Conservation (phyloP, 2,113 vertebrate genomes). For the Zosterops japonicus region DNA sequence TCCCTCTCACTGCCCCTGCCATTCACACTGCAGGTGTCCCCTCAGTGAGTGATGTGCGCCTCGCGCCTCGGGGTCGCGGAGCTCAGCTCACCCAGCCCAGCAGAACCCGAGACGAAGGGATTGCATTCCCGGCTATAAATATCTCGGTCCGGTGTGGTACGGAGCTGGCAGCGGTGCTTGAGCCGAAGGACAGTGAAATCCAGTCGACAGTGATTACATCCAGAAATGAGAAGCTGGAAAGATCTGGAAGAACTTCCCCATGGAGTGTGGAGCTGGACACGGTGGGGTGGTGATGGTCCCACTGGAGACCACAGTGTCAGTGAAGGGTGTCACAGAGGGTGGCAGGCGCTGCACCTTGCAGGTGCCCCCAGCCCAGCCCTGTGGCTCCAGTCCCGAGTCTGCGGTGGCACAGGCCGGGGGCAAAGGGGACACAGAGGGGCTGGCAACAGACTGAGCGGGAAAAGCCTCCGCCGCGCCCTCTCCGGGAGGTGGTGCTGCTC, state of each 20-base stretch:
- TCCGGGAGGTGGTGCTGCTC: neutral
- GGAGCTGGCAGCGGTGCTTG: neutral
- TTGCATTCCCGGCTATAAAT: slow-evolving; percentile 18
- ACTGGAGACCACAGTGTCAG: neutral
- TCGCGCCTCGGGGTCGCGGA: fast-evolving
- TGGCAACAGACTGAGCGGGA: neutral
- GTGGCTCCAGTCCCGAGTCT: neutral
- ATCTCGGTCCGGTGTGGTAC: fast-evolving
- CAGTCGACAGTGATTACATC: fast-evolving
- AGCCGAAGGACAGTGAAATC: neutral
- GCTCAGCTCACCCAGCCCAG: fast-evolving
- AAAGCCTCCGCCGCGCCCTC: neutral
- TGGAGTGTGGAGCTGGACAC: too few species aligned
- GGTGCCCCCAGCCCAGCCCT: too few species aligned
- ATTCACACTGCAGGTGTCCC: neutral
- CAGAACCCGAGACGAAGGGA: neutral
- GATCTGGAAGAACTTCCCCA: neutral
- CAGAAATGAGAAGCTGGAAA: neutral
- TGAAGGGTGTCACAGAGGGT: too few species aligned
- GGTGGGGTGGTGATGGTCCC: neutral
- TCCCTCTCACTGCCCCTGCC: fast-evolving
- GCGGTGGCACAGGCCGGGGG: neutral
- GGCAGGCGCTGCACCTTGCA: fast-evolving
- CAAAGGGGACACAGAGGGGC: neutral
- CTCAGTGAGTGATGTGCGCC: fast-evolving